Percentiles rank a stretch among this genome's conserved stretches.
Evolutionary conservation across 2,797 vertebrate species (phyloP).

Genomic region (Cichlasoma orientale): DNA sequence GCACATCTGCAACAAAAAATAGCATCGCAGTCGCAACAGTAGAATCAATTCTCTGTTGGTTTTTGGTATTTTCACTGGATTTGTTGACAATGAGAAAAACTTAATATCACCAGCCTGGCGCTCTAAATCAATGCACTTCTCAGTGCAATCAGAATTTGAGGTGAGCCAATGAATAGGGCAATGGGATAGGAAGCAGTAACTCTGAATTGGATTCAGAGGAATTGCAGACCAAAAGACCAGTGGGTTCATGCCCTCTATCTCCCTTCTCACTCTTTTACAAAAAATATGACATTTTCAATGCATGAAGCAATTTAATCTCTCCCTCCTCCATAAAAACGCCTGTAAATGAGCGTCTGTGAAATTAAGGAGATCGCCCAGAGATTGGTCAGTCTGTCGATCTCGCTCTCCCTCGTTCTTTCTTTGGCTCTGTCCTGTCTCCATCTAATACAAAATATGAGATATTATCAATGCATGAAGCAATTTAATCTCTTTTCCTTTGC

Average conservation of each 20-base stretch:
- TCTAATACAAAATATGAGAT: constrained; percentile 76
- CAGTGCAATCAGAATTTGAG: constrained; percentile 44
- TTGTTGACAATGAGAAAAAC: constrained; percentile 17
- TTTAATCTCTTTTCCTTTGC: constrained; percentile 72
- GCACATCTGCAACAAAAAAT: neutral
- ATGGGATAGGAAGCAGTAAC: constrained; percentile 46
- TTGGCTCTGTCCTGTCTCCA: constrained; percentile 40
- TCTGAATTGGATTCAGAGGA: constrained; percentile 69
- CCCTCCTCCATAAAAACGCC: constrained; percentile 66
- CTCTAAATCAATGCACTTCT: constrained; percentile 55
- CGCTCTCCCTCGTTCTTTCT: constrained; percentile 38
- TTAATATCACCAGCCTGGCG: constrained; percentile 21
- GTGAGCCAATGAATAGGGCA: constrained; percentile 46
- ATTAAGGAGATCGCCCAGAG: constrained; percentile 70
- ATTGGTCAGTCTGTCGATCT: constrained; percentile 65
- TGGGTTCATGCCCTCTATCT: constrained; percentile 71
- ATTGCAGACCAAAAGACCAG: constrained; percentile 59
- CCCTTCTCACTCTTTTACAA: constrained; percentile 64
- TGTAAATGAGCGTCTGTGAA: constrained; percentile 73
- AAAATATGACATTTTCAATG: constrained; percentile 81
- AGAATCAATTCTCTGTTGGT: constrained; percentile 25
- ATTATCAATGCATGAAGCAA: constrained; percentile 83
- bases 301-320: constrained; percentile 79
- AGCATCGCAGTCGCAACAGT: neutral
- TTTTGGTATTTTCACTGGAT: constrained; percentile 25